Evolutionary conservation across 2,797 vertebrate genomes (phyloP).

Genomic region (Myotis daubentonii): DNA sequence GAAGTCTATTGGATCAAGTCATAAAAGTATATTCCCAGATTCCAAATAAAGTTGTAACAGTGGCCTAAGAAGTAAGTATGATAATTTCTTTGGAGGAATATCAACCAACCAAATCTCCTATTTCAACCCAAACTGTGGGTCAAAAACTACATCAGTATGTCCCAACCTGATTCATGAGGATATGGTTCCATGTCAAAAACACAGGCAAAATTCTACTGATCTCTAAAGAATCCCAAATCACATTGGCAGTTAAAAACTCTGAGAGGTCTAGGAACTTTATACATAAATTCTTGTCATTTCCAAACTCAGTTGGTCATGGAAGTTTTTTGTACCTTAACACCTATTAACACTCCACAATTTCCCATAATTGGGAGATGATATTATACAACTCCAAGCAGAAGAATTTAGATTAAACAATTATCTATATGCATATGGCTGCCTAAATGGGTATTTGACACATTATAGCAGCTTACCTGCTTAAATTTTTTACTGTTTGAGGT

Average conservation of each 20-base stretch:
- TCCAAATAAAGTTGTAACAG: neutral
- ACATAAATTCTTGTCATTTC: neutral
- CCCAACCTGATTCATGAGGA: neutral
- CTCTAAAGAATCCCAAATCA: constrained; percentile 12
- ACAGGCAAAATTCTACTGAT: neutral
- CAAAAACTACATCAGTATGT: neutral
- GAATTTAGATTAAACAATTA: neutral
- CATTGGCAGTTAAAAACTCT: neutral
- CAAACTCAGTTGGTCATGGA: neutral
- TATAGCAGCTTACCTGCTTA: neutral
- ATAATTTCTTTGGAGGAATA: neutral
- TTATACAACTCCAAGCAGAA: neutral
- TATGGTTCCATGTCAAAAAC: neutral
- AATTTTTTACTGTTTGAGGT: neutral
- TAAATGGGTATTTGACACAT: neutral
- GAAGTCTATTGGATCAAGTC: neutral
- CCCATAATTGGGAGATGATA: neutral
- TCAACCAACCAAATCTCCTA: neutral
- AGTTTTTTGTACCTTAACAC: neutral
- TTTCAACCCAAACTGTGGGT: neutral
- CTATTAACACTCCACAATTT: neutral
- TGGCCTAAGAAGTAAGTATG: neutral
- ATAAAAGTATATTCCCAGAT: neutral
- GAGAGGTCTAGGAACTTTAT: neutral
- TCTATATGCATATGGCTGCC: neutral